Conservation (phyloP, 2,113 vertebrate genomes). For the Xerus inauris region DNA sequence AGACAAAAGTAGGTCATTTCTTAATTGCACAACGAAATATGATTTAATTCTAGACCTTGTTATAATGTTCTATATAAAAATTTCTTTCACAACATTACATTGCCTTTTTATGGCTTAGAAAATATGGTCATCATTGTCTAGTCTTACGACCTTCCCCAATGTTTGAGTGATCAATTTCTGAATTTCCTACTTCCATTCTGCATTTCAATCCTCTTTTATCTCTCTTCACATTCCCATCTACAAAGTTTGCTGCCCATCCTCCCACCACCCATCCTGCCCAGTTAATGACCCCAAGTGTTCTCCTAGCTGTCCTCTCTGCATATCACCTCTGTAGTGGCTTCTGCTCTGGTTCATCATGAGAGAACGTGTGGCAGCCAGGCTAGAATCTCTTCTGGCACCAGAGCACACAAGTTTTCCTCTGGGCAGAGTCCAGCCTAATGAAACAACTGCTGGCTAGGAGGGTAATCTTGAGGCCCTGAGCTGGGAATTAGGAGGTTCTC, state of each 20-base stretch:
- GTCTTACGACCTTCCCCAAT: not conserved
- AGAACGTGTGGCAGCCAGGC: not conserved
- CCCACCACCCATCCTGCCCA: not conserved
- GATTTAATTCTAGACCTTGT: not conserved
- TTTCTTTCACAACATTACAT: not conserved
- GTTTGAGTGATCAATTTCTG: not conserved
- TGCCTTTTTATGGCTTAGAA: conserved; percentile 4
- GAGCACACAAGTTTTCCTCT: not conserved
- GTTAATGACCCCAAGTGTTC: not conserved
- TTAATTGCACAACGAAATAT: not conserved
- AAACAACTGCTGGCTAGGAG: conserved; percentile 32
- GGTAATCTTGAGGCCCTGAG: not conserved
- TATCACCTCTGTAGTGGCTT: not conserved
- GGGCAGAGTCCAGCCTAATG: conserved; percentile 2
- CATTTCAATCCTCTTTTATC: not conserved
- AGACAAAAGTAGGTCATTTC: not conserved
- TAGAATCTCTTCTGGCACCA: conserved; percentile 23
- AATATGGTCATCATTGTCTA: not conserved
- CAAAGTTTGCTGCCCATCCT: not conserved
- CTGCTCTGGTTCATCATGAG: not conserved
- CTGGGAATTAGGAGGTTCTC: not conserved
- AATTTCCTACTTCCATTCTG: not conserved
- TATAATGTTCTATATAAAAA: conserved; percentile 14
- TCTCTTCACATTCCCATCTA: not conserved
- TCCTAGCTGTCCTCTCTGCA: not conserved